Percentiles rank a stretch among this genome's conserved stretches.
phyloP scores from a whole-genome alignment of 2,888 invertebrate genomes.

The Trichogramma dendrolimi region DNA sequence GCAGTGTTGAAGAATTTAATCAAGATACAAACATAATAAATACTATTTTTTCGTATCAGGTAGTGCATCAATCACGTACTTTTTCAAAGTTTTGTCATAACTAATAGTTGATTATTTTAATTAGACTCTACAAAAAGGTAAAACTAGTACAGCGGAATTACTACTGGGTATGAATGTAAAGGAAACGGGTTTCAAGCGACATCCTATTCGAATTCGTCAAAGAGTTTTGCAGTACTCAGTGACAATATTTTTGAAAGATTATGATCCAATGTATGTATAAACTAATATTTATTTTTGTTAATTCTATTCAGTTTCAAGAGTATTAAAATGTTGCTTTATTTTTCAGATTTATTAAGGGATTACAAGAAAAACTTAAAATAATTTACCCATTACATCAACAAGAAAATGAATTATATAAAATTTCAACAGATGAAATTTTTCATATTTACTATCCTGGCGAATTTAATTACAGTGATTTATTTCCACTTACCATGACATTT shows the following conservation, averaged over 20 bases:
- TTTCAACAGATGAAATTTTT: slow-evolving; percentile 52
- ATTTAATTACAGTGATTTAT: slow-evolving; percentile 77
- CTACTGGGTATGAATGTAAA: slow-evolving; percentile 87
- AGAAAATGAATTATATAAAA: slow-evolving; percentile 42
- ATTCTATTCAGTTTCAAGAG: slow-evolving; percentile 3
- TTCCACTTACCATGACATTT: slow-evolving; percentile 81
- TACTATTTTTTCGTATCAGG: slow-evolving; percentile 81
- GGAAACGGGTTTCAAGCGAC: slow-evolving; percentile 85
- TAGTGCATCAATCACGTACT: slow-evolving; percentile 46
- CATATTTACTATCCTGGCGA: slow-evolving; percentile 87
- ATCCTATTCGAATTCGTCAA: slow-evolving; percentile 78
- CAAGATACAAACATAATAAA: slow-evolving; percentile 75
- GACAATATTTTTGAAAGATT: slow-evolving; percentile 78
- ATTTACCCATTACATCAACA: slow-evolving; percentile 71
- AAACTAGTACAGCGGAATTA: slow-evolving; percentile 82
- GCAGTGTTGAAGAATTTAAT: slow-evolving; percentile 73
- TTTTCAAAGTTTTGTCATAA: slow-evolving; percentile 2
- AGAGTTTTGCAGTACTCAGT: slow-evolving; percentile 85
- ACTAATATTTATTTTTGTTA: background rate
- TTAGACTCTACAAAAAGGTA: slow-evolving; percentile 77
- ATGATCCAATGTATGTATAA: slow-evolving; percentile 67
- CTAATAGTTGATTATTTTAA: slow-evolving; percentile 2
- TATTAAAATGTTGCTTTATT: slow-evolving; percentile 5
- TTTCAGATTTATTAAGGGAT: slow-evolving; percentile 68
- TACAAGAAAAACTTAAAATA: slow-evolving; percentile 65